A percentile compares a stretch with the other conserved stretches of the same genome.
These are phyloP conservation scores for Micrasema longulum DNA, from an alignment of 1,140 invertebrate species.

Conservation along the genomic window DNA sequence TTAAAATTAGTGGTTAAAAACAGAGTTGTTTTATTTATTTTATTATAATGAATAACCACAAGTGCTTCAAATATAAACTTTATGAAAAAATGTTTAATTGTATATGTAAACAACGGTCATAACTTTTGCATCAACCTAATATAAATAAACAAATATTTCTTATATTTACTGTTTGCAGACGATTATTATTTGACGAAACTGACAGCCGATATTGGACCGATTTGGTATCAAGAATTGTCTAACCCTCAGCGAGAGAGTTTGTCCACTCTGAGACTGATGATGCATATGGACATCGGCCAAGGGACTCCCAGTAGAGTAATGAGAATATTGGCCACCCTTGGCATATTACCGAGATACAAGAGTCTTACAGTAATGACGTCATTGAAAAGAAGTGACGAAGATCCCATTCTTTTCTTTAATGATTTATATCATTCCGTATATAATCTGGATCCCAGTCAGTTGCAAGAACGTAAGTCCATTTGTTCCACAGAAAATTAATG, in stretches of 20 bases:
- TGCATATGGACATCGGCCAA: slow-evolving; percentile 24
- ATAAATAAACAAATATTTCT: not conserved
- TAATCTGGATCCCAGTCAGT: not conserved
- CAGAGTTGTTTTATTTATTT: too few species aligned
- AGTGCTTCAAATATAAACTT: too few species aligned
- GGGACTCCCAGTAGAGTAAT: slow-evolving; percentile 11
- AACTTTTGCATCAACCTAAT: too few species aligned
- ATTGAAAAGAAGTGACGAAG: slow-evolving; percentile 17
- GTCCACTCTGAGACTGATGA: not conserved
- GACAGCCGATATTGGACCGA: slow-evolving; percentile 6
- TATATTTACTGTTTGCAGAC: slow-evolving; percentile 1
- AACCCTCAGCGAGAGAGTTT: slow-evolving; percentile 17
- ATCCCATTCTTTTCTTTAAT: slow-evolving; percentile 12
- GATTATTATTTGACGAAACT: not conserved
- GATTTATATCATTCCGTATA: slow-evolving; percentile 24
- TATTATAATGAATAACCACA: too few species aligned
- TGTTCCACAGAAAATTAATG: too few species aligned
- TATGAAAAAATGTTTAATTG: too few species aligned
- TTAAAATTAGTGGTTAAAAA: too few species aligned
- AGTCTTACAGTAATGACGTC: not conserved
- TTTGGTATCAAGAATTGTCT: slow-evolving; percentile 31
- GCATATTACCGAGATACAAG: slow-evolving; percentile 22
- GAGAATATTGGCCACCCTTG: slow-evolving; percentile 10
- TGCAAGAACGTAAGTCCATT: slow-evolving; percentile 21
- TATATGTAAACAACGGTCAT: too few species aligned